Evolutionary conservation across 2,888 invertebrate genomes (phyloP).

Genomic region (Stenchaetothrips biformis): DNA sequence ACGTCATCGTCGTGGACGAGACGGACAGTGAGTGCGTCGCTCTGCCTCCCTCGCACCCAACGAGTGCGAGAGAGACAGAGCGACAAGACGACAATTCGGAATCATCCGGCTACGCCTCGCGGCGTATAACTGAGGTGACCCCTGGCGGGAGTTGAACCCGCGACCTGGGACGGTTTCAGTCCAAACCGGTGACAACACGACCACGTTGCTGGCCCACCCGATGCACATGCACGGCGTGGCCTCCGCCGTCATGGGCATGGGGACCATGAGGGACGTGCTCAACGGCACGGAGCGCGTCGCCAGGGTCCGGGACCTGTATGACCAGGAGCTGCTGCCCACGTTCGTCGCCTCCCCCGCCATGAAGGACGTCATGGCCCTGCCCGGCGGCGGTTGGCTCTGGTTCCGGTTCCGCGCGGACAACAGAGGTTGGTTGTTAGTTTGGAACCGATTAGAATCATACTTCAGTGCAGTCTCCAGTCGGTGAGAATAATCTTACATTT

Average conservation of each 20-base stretch:
- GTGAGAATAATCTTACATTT: background rate
- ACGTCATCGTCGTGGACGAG: background rate
- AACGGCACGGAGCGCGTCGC: background rate
- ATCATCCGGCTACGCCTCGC: too few relatives aligned
- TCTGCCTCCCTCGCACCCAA: too few relatives aligned
- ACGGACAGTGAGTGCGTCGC: background rate
- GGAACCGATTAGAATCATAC: too few relatives aligned
- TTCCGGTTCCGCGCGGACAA: background rate
- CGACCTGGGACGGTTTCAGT: background rate
- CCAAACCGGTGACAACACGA: background rate
- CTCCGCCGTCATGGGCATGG: background rate
- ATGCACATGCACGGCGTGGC: background rate
- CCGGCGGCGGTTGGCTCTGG: constrained; percentile 4
- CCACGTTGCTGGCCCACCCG: background rate
- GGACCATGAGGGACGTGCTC: background rate
- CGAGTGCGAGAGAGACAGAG: too few relatives aligned
- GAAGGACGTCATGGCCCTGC: background rate
- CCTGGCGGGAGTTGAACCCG: background rate
- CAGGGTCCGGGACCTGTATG: background rate
- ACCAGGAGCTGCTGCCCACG: background rate
- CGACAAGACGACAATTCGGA: too few relatives aligned
- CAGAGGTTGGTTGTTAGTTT: background rate
- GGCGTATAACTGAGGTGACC: too few relatives aligned
- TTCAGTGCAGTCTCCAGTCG: background rate
- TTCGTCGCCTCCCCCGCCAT: background rate